Base-by-base conservation (phyloP, 1,140 invertebrate genomes). In the Paracyclopina nana region DNA sequence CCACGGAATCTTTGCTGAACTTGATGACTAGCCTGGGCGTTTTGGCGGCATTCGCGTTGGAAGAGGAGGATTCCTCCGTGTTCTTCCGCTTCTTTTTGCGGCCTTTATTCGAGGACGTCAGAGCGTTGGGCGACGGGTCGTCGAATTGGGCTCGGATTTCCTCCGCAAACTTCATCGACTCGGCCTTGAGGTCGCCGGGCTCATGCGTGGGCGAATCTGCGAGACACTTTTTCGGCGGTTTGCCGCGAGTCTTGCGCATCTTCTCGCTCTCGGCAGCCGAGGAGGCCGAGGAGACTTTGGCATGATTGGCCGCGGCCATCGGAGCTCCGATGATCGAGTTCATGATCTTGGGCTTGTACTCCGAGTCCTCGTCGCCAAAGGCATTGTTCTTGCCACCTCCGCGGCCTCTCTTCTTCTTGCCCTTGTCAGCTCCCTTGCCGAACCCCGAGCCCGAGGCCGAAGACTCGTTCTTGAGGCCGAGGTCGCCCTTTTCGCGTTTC, bases 221-320 rank as follows among this genome's bases (percentile, higher is more conserved):
- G 4, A 52, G 20, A 52, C 50, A 52, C 14, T 52, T 52, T 18
- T 52, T 52, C 16, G 50, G 50, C 12, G 50, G 50, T 25, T 46
- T 52, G 2, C 50, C 50, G 1, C 50, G 38, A 11, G 50, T 52
- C 41, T 40, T 46, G 8, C 50, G 18, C 14, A 25, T 31, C 20
- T 52, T 40, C 18, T 44, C 40, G 12, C 28, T 27, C 16, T 26
- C 40, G n/a, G 20, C 24, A n/a, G 18, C n/a, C 4, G 40, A 12
- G 4, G n/a, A 3, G n/a, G n/a, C 27, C 4, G 25, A 14, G 16
- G 18, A 20, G 43, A 40, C 25, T 22, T 52, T 52, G n/a, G n/a
- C n/a, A n/a, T n/a, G n/a, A n/a, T n/a, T n/a, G n/a, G n/a, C n/a
- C n/a, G n/a, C n/a, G n/a, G n/a, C n/a, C n/a, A n/a, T n/a, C n/a